Base-by-base conservation (phyloP, 2,888 invertebrate genomes). In the Chymomyza amoena region DNA sequence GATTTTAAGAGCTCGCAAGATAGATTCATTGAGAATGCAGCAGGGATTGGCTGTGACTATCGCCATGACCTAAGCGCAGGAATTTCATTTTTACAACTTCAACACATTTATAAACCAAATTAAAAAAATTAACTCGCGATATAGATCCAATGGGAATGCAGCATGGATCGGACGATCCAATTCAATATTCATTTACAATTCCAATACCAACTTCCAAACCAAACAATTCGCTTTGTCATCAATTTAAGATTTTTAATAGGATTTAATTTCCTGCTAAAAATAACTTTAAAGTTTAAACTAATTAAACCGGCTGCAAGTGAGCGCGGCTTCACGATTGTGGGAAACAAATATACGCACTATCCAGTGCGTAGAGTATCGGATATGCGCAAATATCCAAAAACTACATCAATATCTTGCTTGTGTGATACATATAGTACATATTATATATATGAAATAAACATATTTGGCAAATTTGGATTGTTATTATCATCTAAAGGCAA, bases 381-480 rank as follows among this genome's bases (percentile, higher is more conserved):
- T 63, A 70, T 39, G 59, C 56, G 45, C 45, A 56, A 9, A 52
- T 57, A 50, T 64, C 39, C 2, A 25, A 60, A 13, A 64, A 54
- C 39, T 62, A 62, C 32, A 51, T 52, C 66, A 32, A 65, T 64
- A 54, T 51, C 32, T 6, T 20, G 16, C 18, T 15, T 4, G 25
- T 3, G 4, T 25, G 25, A 25, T 25, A 25, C 32, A 32, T 32
- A 28, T 6, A 3, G 32, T 32, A 25, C 25, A 25, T 25, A 25
- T 32, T 18, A 18, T 57, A 20, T 20, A 57, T 13, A 61, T 66
- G 69, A 64, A 72, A 70, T 71, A 85, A 87, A 83, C 85, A 83
- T 83, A 82, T 83, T 83, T 83, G 83, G 83, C 83, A 83, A 83
- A 86, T 76, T 87, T 85, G 83, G 83, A 80, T 82, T 82, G 76